phyloP scores from a whole-genome alignment of 2,797 vertebrate species.

The Acanthornis magna region DNA sequence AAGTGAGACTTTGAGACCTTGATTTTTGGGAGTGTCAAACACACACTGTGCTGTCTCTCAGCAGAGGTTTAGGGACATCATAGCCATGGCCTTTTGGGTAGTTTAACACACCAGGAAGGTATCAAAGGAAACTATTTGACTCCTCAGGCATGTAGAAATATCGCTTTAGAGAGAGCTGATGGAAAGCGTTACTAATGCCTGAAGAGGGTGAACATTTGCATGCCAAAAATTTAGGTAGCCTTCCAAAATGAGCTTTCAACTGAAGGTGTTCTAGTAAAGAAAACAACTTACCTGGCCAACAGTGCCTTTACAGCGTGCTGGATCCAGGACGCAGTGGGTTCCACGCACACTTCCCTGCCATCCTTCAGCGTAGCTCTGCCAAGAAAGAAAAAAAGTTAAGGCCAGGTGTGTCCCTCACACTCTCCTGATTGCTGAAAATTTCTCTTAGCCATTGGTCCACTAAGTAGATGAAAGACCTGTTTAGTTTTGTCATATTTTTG shows the following conservation, averaged over 20 bases:
- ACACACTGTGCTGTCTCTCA: not conserved
- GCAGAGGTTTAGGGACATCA: not conserved
- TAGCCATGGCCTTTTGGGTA: not conserved
- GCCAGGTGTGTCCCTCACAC: not conserved
- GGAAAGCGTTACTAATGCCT: not conserved
- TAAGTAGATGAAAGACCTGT: not conserved
- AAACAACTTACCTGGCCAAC: constrained; percentile 8
- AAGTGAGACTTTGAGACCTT: not conserved
- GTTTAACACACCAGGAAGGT: not conserved
- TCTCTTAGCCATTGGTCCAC: not conserved
- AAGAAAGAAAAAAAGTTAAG: not conserved
- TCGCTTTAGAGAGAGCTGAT: not conserved
- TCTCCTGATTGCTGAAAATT: not conserved
- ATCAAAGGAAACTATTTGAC: not conserved
- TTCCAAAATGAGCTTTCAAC: not conserved
- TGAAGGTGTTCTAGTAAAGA: not conserved
- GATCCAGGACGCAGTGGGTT: constrained; percentile 26
- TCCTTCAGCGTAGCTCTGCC: constrained; percentile 29
- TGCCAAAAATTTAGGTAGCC: not conserved
- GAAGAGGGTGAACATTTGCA: not conserved
- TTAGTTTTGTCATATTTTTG: not conserved
- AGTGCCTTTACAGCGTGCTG: not conserved
- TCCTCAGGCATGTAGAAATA: not conserved
- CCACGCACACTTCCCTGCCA: constrained; percentile 4
- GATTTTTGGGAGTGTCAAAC: not conserved